Conservation (phyloP, 2,888 invertebrate species). For the Drosophila anomelani region DNA sequence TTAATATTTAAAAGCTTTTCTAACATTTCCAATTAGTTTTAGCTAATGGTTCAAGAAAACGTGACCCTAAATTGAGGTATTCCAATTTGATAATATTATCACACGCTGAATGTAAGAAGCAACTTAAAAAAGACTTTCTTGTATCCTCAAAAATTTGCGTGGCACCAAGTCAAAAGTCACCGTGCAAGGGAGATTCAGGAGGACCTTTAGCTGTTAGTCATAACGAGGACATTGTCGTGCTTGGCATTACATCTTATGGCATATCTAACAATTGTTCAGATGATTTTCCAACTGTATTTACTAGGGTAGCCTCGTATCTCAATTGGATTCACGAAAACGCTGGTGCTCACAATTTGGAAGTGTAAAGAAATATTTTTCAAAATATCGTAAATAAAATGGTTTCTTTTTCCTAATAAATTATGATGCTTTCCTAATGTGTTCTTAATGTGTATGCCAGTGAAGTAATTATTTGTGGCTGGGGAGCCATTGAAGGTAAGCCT, state of each 20-base stretch:
- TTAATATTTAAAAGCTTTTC: background rate
- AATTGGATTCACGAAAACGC: constrained; percentile 17
- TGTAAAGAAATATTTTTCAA: background rate
- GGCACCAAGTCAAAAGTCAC: background rate
- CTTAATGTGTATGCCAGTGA: background rate
- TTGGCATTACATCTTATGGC: constrained; percentile 11
- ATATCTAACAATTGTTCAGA: background rate
- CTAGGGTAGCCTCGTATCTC: constrained; percentile 17
- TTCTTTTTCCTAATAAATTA: background rate
- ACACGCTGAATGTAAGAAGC: constrained; percentile 2
- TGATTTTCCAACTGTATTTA: background rate
- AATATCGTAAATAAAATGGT: too few relatives aligned
- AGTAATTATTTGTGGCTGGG: too few relatives aligned
- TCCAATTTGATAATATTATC: background rate
- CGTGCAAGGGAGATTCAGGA: constrained; percentile 15
- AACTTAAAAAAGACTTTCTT: background rate
- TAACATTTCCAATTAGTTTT: background rate
- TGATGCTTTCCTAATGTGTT: fast-evolving
- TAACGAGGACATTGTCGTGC: background rate
- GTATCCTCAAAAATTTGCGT: constrained; percentile 12
- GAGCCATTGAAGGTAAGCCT: too few relatives aligned
- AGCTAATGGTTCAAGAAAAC: background rate
- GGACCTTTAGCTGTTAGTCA: constrained; percentile 19
- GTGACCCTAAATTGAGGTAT: background rate
- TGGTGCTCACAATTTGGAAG: background rate